Percentiles rank a stretch among this genome's conserved stretches.
Evolutionary conservation across 2,113 vertebrate species (phyloP).

Genomic region (Pluvialis apricaria): DNA sequence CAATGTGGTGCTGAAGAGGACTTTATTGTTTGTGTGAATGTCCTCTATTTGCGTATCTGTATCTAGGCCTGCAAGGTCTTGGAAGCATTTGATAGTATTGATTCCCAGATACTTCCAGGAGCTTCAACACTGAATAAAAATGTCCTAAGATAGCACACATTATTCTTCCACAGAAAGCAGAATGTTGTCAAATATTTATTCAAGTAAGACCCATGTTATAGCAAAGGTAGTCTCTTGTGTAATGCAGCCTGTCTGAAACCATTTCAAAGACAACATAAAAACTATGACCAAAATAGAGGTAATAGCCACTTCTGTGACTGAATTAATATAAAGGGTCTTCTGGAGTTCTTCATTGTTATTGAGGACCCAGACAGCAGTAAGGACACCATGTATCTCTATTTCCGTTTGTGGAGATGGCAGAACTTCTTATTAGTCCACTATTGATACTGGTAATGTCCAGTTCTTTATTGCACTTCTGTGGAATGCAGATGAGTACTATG

Average conservation of each 20-base stretch:
- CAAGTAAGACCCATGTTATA: not conserved
- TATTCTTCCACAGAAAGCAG: not conserved
- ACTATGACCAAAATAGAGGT: not conserved
- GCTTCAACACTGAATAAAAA: not conserved
- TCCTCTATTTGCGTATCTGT: not conserved
- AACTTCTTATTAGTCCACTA: not conserved
- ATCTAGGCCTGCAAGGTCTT: not conserved
- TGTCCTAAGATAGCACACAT: not conserved
- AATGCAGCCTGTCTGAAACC: not conserved
- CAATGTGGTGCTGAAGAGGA: not conserved
- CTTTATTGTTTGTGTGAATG: not conserved
- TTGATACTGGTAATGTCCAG: not conserved
- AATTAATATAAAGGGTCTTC: not conserved
- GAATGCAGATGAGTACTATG: not conserved
- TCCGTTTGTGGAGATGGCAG: not conserved
- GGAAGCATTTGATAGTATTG: not conserved
- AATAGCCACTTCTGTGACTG: not conserved
- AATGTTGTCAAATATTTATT: not conserved
- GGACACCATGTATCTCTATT: not conserved
- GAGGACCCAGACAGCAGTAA: not conserved
- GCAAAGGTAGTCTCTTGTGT: not conserved
- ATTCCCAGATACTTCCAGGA: not conserved
- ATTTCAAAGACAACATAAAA: not conserved
- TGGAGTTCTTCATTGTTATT: not conserved
- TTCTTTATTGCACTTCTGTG: not conserved